phyloP scores from a whole-genome alignment of 2,888 invertebrate species.

The Agrochola lota region DNA sequence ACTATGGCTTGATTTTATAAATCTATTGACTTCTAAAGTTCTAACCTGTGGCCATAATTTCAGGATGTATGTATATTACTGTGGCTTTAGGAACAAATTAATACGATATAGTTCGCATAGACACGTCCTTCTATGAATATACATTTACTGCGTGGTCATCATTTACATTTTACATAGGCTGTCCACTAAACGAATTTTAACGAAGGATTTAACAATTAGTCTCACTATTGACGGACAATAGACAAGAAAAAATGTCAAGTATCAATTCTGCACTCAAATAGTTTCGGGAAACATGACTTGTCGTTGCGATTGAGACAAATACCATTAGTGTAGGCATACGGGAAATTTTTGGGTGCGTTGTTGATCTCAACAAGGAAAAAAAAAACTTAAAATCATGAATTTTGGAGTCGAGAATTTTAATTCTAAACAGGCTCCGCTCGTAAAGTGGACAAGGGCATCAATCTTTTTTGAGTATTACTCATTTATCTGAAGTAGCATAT shows the following conservation, averaged over 20 bases:
- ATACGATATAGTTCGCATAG: neutral
- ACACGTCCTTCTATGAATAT: neutral
- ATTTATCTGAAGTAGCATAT: constrained; percentile 27
- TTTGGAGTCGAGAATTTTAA: constrained; percentile 32
- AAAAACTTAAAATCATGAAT: constrained; percentile 23
- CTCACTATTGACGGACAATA: constrained; percentile 44
- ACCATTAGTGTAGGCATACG: neutral
- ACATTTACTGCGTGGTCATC: constrained; percentile 18
- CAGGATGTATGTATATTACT: neutral
- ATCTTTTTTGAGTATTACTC: constrained; percentile 46
- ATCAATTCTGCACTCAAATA: constrained; percentile 26
- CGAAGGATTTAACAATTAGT: constrained; percentile 53
- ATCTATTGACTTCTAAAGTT: constrained; percentile 5
- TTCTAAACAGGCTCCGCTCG: constrained; percentile 44
- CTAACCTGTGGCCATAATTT: neutral
- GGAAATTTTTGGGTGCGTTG: constrained; percentile 31
- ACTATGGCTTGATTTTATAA: constrained; percentile 14
- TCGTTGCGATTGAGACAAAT: constrained; percentile 9
- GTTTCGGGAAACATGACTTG: constrained; percentile 46
- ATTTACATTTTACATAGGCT: constrained; percentile 28
- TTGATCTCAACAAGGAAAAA: constrained; percentile 49
- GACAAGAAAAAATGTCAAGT: constrained; percentile 47
- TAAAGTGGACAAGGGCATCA: constrained; percentile 46
- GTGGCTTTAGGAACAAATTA: constrained; percentile 7
- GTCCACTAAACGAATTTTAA: constrained; percentile 26